These are phyloP conservation scores for Heterodera filipjevi DNA, from an alignment of 2,888 invertebrate genomes.

Conservation along the genomic window DNA sequence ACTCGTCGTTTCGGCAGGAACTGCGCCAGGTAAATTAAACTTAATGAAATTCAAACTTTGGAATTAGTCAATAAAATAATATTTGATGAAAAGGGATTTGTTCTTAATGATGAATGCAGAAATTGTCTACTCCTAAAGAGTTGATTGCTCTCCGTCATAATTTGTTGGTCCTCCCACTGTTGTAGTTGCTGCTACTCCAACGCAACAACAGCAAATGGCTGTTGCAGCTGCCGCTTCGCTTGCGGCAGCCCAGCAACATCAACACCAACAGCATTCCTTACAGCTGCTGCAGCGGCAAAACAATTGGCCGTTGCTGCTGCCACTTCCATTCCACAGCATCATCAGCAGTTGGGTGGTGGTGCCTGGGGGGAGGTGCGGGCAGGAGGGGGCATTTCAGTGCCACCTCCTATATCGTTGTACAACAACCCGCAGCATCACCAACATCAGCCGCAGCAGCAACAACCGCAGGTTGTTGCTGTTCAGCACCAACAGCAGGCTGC, in stretches of 20 bases:
- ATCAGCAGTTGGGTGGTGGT: constrained; percentile 1
- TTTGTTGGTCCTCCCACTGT: constrained; percentile 7
- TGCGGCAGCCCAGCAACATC: constrained; percentile 16
- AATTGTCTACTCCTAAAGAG: not conserved
- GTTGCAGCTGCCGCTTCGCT: constrained; percentile 19
- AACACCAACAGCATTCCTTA: not conserved
- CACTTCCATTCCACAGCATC: constrained; percentile 9
- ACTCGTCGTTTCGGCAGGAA: constrained; percentile 16
- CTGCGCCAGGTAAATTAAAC: constrained; percentile 7
- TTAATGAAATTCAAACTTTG: no score
- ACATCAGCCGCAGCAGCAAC: not conserved
- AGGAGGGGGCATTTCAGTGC: constrained; percentile 8
- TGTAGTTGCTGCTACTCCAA: constrained; percentile 9
- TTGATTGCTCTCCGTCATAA: not conserved
- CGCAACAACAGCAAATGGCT: constrained; percentile 28
- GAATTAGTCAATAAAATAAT: no score
- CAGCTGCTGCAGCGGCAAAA: constrained; percentile 10
- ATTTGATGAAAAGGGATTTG: not conserved
- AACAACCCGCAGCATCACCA: not conserved
- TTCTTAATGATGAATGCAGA: no score
- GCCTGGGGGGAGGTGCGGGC: not conserved
- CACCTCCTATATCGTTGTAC: constrained; percentile 3
- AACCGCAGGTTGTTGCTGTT: constrained; percentile 9
- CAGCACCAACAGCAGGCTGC: constrained; percentile 15
- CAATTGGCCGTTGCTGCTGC: constrained; percentile 12